Percentiles rank a stretch among this genome's conserved stretches.
These are phyloP conservation scores for Balaeniceps rex DNA, from an alignment of 2,113 vertebrate species.

Conservation along the genomic window DNA sequence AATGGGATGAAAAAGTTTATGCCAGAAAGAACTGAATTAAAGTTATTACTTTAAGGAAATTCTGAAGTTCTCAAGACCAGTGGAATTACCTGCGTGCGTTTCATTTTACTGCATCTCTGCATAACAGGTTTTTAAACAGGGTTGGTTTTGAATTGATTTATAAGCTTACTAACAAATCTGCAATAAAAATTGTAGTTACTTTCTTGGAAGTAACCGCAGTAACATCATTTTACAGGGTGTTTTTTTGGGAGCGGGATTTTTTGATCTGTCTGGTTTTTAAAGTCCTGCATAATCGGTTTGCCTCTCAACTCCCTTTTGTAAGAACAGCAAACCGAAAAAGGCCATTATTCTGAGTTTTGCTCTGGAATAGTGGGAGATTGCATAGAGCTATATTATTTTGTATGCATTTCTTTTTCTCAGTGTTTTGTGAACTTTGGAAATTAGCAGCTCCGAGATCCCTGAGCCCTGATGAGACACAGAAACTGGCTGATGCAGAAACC, in stretches of 20 bases:
- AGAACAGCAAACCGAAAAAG: slow-evolving; percentile 14
- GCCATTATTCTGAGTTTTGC: not conserved
- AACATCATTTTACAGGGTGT: not conserved
- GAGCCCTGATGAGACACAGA: not conserved
- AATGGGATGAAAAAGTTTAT: slow-evolving; percentile 84
- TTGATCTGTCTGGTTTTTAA: not conserved
- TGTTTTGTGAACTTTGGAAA: not conserved
- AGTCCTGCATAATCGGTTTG: not conserved
- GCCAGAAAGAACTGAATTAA: slow-evolving; percentile 82
- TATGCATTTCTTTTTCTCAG: not conserved
- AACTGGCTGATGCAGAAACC: not conserved
- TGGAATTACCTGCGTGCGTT: slow-evolving; percentile 46
- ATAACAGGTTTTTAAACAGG: slow-evolving; percentile 62
- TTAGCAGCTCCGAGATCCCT: not conserved
- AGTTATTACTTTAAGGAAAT: slow-evolving; percentile 79
- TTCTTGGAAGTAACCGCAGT: slow-evolving; percentile 48
- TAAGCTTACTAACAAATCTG: slow-evolving; percentile 54
- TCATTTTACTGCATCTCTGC: slow-evolving; percentile 57
- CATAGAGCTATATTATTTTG: not conserved
- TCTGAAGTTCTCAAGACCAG: slow-evolving; percentile 72
- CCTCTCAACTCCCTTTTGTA: slow-evolving; percentile 2
- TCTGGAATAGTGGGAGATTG: not conserved
- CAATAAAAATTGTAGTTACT: slow-evolving; percentile 51
- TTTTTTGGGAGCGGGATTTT: not conserved
- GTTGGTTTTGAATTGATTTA: slow-evolving; percentile 46